phyloP scores from a whole-genome alignment of 2,797 vertebrate genomes.

The Tarsius wallacei region DNA sequence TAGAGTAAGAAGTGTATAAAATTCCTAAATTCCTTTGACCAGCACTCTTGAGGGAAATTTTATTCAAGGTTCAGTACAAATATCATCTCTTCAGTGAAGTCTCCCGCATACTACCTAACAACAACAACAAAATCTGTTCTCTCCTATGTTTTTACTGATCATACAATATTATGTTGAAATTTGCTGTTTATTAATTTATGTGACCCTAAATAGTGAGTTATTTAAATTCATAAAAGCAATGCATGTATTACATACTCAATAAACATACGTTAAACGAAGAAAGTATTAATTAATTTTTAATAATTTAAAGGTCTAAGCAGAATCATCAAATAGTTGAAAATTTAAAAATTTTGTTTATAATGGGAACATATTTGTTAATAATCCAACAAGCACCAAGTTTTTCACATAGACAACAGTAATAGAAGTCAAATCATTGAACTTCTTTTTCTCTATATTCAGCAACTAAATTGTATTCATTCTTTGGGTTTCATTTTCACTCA shows the following conservation, averaged over 20 bases:
- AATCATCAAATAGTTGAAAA: constrained; percentile 58
- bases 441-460: constrained; percentile 9
- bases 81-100: background rate
- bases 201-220: constrained; percentile 22
- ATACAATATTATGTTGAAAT: constrained; percentile 54
- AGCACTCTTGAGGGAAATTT: constrained; percentile 50
- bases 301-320: constrained; percentile 48
- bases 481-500: constrained; percentile 49
- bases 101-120: constrained; percentile 1
- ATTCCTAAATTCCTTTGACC: constrained; percentile 36
- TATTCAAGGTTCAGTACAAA: constrained; percentile 10
- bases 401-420: background rate
- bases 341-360: constrained; percentile 38
- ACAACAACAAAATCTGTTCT: constrained; percentile 25
- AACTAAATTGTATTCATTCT: constrained; percentile 57
- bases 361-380: constrained; percentile 14
- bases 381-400: background rate
- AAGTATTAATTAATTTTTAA: constrained; percentile 50
- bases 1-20: constrained; percentile 7
- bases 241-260: background rate
- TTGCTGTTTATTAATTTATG: background rate
- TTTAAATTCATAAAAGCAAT: constrained; percentile 46
- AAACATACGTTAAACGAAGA: background rate
- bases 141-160: background rate
- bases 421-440: background rate